A percentile compares a stretch with the other conserved stretches of the same genome.
Evolutionary conservation across 2,888 invertebrate species (phyloP).

Genomic region (Cepaea hortensis): DNA sequence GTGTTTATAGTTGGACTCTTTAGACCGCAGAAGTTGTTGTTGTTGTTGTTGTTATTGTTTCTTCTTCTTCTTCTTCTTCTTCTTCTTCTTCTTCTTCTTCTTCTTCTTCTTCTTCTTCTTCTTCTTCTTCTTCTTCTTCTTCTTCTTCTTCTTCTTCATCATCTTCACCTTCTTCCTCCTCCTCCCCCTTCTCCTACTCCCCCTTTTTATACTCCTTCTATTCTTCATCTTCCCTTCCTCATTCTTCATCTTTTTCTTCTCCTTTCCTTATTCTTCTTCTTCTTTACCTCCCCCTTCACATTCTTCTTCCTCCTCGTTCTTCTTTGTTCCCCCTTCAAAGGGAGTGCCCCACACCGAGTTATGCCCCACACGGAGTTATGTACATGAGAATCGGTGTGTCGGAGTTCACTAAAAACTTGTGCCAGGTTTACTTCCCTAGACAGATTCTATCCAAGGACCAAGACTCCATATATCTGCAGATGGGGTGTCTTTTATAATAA

Average conservation of each 20-base stretch:
- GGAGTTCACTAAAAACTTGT: background rate
- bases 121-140: background rate
- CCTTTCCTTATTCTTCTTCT: background rate
- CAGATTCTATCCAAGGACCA: too few species aligned
- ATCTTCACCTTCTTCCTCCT: background rate
- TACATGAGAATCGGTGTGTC: too few species aligned
- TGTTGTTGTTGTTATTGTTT: background rate
- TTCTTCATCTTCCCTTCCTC: background rate
- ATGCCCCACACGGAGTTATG: too few species aligned
- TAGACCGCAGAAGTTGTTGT: background rate
- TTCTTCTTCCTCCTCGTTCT: background rate
- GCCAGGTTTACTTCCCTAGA: too few species aligned
- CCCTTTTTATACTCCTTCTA: background rate
- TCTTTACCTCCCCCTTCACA: background rate
- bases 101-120: background rate
- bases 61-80: background rate
- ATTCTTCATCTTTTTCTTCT: background rate
- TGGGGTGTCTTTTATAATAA: too few species aligned
- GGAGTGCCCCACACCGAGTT: background rate
- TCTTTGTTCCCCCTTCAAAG: background rate
- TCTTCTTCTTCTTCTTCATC: background rate
- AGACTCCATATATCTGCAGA: too few species aligned
- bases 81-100: background rate
- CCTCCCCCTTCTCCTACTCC: background rate
- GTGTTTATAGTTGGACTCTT: background rate